Conservation (phyloP, 2,113 vertebrate species). For the Tetrao urogallus region DNA sequence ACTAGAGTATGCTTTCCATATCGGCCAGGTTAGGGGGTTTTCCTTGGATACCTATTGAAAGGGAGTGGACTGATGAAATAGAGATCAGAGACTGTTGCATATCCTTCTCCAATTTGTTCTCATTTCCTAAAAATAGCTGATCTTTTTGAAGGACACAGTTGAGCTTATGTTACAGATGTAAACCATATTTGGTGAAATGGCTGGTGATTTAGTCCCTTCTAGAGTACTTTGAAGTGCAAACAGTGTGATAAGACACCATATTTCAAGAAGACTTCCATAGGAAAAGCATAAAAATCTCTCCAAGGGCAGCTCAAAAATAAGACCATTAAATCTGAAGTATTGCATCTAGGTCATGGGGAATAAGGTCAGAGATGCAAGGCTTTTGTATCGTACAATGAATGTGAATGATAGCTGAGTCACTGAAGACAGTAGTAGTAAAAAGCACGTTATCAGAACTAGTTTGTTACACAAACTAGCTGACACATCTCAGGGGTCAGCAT, state of each 20-base stretch:
- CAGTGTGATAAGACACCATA: not conserved
- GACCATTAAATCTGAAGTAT: slow-evolving; percentile 43
- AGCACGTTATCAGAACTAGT: slow-evolving; percentile 26
- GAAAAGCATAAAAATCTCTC: not conserved
- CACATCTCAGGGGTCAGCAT: slow-evolving; percentile 25
- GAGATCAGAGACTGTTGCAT: not conserved
- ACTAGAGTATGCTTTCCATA: not conserved
- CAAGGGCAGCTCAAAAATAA: slow-evolving; percentile 55
- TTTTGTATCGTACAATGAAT: not conserved
- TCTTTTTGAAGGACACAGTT: not conserved
- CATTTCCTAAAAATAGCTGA: not conserved
- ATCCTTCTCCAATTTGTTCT: not conserved
- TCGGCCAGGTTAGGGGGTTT: not conserved
- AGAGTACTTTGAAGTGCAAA: slow-evolving; percentile 7
- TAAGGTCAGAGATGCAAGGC: slow-evolving; percentile 52
- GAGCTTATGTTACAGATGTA: not conserved
- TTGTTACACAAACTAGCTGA: slow-evolving; percentile 52
- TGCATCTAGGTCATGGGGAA: slow-evolving; percentile 1
- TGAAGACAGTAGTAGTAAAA: slow-evolving; percentile 18
- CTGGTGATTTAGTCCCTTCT: not conserved
- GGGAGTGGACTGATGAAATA: not conserved
- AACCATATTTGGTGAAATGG: not conserved
- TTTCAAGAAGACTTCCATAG: slow-evolving; percentile 1
- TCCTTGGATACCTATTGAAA: not conserved
- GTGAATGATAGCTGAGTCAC: not conserved